Evolutionary conservation across 2,797 vertebrate genomes (phyloP).

Genomic region (Knipowitschia caucasica): DNA sequence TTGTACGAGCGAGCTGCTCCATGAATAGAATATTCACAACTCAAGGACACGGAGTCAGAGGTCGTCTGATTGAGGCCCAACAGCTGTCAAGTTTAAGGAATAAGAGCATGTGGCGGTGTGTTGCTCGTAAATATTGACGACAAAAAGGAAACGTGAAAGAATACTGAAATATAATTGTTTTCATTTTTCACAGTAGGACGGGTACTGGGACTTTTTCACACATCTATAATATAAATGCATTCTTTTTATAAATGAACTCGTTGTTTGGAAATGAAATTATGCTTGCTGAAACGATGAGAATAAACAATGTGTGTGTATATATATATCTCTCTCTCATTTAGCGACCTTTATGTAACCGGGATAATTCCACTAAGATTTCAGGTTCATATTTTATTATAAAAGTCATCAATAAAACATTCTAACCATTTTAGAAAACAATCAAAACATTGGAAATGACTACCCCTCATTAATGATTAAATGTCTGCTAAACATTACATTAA

Average conservation of each 20-base stretch:
- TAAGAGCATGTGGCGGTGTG: slow-evolving; percentile 34
- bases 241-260: neutral
- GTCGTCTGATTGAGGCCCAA: slow-evolving; percentile 60
- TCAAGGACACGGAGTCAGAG: slow-evolving; percentile 28
- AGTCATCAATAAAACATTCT: too few relatives aligned
- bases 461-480: too few relatives aligned
- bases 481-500: too few relatives aligned
- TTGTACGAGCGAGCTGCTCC: slow-evolving; percentile 5
- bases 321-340: too few relatives aligned
- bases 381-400: too few relatives aligned
- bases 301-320: too few relatives aligned
- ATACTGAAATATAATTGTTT: neutral
- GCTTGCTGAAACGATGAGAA: neutral
- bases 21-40: slow-evolving; percentile 23
- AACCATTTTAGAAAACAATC: too few relatives aligned
- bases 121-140: slow-evolving; percentile 11
- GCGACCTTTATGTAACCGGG: too few relatives aligned
- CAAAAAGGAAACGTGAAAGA: neutral
- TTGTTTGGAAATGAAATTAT: neutral
- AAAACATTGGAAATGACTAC: too few relatives aligned
- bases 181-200: neutral
- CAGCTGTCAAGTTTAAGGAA: slow-evolving; percentile 64
- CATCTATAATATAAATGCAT: neutral
- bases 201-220: too few relatives aligned
- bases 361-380: too few relatives aligned